Evolutionary conservation across 2,113 vertebrate genomes (phyloP).

Genomic region (Rallus limicola): DNA sequence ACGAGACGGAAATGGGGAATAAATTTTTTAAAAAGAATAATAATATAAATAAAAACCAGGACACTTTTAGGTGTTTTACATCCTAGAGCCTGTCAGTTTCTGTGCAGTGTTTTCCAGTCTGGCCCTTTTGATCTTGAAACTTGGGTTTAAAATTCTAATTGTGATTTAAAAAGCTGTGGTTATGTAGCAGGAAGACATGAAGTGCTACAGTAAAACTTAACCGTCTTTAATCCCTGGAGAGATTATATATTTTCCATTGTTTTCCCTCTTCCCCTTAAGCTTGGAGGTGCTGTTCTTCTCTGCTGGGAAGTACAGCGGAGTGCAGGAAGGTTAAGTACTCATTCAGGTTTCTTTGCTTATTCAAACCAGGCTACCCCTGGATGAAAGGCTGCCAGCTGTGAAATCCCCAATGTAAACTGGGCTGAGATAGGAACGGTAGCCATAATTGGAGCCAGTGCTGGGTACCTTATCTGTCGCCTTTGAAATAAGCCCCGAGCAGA

Average conservation of each 20-base stretch:
- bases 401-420: slow-evolving; percentile 65
- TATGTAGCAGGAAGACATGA: slow-evolving; percentile 13
- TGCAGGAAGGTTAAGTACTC: slow-evolving; percentile 66
- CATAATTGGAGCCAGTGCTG: slow-evolving; percentile 54
- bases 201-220: slow-evolving; percentile 23
- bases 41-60: slow-evolving; percentile 36
- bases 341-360: slow-evolving; percentile 63
- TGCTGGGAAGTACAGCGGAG: slow-evolving; percentile 48
- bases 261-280: slow-evolving; percentile 49
- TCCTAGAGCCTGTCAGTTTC: background rate
- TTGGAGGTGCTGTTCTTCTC: slow-evolving; percentile 54
- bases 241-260: slow-evolving; percentile 43
- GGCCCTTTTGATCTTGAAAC: slow-evolving; percentile 52
- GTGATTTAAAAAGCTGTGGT: slow-evolving; percentile 45
- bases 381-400: slow-evolving; percentile 62
- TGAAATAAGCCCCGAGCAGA: slow-evolving; percentile 47
- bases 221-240: slow-evolving; percentile 9
- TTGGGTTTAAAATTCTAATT: slow-evolving; percentile 58
- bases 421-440: slow-evolving; percentile 34
- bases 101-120: background rate
- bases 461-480: slow-evolving; percentile 45
- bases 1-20: slow-evolving; percentile 20
- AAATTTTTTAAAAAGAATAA: slow-evolving; percentile 54
- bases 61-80: background rate
- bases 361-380: slow-evolving; percentile 63